These are phyloP conservation scores for Pedetes capensis DNA, from an alignment of 2,113 vertebrate genomes.

Conservation along the genomic window DNA sequence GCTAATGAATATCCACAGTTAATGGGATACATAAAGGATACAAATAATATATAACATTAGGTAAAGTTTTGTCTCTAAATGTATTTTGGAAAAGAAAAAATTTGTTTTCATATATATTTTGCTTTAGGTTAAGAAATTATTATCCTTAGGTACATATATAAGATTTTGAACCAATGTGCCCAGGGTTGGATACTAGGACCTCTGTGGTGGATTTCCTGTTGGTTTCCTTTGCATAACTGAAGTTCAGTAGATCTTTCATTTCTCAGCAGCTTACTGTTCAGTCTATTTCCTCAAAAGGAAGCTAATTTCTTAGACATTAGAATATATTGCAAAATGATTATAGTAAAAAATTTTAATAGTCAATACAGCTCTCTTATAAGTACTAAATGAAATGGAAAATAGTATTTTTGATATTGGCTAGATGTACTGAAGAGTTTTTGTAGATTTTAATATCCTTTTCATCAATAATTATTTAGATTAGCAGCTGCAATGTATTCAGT, in stretches of 20 bases:
- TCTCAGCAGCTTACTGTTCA: neutral
- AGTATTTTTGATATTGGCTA: neutral
- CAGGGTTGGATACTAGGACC: neutral
- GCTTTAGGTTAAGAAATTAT: neutral
- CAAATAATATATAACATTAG: neutral
- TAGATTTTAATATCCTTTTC: neutral
- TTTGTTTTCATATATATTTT: neutral
- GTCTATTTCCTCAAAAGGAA: neutral
- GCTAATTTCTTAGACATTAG: neutral
- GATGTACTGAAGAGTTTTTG: neutral
- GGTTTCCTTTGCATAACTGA: neutral
- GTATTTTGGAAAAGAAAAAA: neutral
- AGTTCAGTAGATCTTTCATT: neutral
- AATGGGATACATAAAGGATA: neutral
- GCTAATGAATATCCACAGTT: neutral
- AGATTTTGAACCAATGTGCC: neutral
- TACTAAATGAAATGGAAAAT: neutral
- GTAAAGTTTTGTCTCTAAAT: neutral
- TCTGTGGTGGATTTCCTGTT: neutral
- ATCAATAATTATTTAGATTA: slow-evolving; percentile 12
- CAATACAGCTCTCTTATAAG: neutral
- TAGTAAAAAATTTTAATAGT: neutral
- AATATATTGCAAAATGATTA: neutral
- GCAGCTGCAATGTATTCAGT: neutral
- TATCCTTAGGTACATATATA: neutral